Conservation (phyloP, 1,140 invertebrate species). For the Sminthurides bifidus region DNA sequence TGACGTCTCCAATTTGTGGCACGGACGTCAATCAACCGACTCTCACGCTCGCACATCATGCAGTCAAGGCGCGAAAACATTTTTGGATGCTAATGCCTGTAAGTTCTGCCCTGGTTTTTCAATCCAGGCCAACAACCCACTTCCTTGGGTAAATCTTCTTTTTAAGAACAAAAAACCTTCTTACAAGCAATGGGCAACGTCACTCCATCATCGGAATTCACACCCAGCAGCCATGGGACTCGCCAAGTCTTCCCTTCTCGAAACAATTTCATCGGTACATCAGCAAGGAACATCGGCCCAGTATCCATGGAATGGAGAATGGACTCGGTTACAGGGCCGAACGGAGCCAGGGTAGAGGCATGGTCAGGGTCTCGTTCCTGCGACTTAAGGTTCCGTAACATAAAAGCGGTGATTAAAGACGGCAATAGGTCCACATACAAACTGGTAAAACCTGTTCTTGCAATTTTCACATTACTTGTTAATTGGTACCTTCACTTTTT, state of each 20-base stretch:
- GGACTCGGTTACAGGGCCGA: neutral
- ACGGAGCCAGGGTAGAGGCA: neutral
- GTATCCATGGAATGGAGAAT: neutral
- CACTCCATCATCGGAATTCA: conserved; percentile 15
- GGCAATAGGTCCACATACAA: neutral
- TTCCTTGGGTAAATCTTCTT: too few relatives aligned
- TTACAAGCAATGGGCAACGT: neutral
- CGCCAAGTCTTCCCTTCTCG: conserved; percentile 16
- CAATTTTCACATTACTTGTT: too few relatives aligned
- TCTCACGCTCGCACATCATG: too few relatives aligned
- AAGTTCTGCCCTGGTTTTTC: too few relatives aligned
- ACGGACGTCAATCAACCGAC: too few relatives aligned
- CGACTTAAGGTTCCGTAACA: neutral
- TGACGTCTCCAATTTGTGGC: too few relatives aligned
- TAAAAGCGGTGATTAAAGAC: neutral
- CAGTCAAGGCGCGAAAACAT: too few relatives aligned
- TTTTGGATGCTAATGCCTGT: too few relatives aligned
- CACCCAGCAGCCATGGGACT: conserved; percentile 30
- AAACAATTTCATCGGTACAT: conserved; percentile 28
- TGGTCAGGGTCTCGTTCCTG: neutral
- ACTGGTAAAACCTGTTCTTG: too few relatives aligned
- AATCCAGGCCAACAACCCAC: too few relatives aligned
- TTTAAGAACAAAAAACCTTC: too few relatives aligned
- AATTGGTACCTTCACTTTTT: neutral
- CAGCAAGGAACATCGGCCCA: conserved; percentile 19